phyloP scores from a whole-genome alignment of 23 tunicate species.

The Botrylloides violaceus region DNA sequence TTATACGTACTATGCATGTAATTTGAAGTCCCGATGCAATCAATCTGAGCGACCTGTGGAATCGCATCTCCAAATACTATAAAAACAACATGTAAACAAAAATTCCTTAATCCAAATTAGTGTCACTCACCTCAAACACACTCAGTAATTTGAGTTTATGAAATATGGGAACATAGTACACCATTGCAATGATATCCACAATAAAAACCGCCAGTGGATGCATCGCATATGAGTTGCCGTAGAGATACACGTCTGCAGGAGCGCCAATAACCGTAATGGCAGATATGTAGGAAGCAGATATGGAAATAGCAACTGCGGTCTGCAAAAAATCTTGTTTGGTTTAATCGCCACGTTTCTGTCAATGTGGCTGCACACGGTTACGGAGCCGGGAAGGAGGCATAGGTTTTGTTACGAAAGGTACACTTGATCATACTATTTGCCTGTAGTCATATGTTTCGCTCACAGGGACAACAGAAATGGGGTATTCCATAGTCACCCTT shows the following conservation, averaged over 20 bases:
- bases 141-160: conserved; percentile 29
- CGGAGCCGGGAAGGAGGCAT: too few relatives aligned
- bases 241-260: background rate
- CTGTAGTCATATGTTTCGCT: too few relatives aligned
- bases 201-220: background rate
- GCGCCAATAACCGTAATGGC: background rate
- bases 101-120: too few relatives aligned
- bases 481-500: too few relatives aligned
- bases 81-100: too few relatives aligned
- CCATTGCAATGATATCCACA: conserved; percentile 14
- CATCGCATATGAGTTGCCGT: background rate
- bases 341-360: too few relatives aligned
- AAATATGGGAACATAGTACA: conserved; percentile 47
- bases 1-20: background rate
- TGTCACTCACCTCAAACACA: conserved; percentile 44
- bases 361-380: too few relatives aligned
- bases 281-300: background rate
- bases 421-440: too few relatives aligned
- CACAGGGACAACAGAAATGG: too few relatives aligned
- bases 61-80: background rate
- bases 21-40: background rate
- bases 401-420: too few relatives aligned
- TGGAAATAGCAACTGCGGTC: background rate
- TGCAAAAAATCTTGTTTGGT: too few relatives aligned
- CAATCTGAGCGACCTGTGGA: background rate